phyloP scores from a whole-genome alignment of 2,797 vertebrate genomes.

The Sylvilagus floridanus region DNA sequence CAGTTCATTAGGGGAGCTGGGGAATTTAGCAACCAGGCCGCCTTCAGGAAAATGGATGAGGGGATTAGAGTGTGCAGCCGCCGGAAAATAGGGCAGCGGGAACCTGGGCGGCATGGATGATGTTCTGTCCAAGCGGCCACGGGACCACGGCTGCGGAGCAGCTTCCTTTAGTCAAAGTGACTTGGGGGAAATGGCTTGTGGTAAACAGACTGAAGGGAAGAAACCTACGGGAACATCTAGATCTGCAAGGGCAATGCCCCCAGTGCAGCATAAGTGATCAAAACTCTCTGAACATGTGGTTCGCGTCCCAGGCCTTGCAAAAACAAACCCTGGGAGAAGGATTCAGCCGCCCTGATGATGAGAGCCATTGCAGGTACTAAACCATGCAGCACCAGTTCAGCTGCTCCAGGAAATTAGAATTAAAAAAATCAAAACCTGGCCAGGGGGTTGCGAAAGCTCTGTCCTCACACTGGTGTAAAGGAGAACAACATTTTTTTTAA shows the following conservation, averaged over 20 bases:
- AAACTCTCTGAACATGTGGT: not conserved
- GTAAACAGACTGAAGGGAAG: not conserved
- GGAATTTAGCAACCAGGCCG: constrained; percentile 56
- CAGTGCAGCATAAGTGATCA: not conserved
- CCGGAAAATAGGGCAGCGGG: constrained; percentile 33
- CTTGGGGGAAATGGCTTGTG: not conserved
- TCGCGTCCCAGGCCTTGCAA: not conserved
- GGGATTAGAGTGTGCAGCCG: constrained; percentile 47
- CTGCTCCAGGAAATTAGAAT: constrained; percentile 31
- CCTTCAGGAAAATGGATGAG: constrained; percentile 70
- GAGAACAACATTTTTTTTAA: not conserved
- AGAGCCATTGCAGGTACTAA: not conserved
- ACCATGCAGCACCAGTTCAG: not conserved
- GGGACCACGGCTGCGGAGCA: not conserved
- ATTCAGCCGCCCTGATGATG: not conserved
- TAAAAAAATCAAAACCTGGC: constrained; percentile 38
- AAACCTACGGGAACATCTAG: not conserved
- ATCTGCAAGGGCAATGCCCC: not conserved
- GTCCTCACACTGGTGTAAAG: constrained; percentile 19
- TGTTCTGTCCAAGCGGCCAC: not conserved
- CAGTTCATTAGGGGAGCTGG: constrained; percentile 58
- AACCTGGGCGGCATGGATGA: constrained; percentile 27
- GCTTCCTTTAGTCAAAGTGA: constrained; percentile 44
- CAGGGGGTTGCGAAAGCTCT: constrained; percentile 49
- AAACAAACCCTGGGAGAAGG: not conserved